phyloP scores from a whole-genome alignment of 1,140 invertebrate genomes.

The Drosophila rhopaloa region DNA sequence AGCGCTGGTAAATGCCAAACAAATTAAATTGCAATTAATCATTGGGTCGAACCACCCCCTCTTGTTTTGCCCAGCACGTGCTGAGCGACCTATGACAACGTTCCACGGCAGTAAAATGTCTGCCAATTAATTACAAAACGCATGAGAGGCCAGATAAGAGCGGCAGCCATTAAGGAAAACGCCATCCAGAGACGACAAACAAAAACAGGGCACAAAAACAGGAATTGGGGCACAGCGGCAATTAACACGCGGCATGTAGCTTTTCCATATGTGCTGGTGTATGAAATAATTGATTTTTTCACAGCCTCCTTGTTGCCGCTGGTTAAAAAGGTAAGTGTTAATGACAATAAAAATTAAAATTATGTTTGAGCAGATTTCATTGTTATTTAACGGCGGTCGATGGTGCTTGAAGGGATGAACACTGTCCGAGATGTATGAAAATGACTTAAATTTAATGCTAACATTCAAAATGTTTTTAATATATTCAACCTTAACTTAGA shows the following conservation, averaged over 20 bases:
- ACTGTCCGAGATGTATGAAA: too few relatives aligned
- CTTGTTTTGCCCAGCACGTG: conserved; percentile 48
- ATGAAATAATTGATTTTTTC: conserved; percentile 37
- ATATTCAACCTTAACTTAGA: too few relatives aligned
- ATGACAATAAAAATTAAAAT: conserved; percentile 33
- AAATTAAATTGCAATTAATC: conserved; percentile 83
- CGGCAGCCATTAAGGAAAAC: conserved; percentile 56
- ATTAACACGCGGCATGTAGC: conserved; percentile 46
- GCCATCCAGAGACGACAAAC: conserved; percentile 38
- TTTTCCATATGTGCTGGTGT: conserved; percentile 36
- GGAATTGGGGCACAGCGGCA: conserved; percentile 34
- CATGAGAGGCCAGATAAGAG: conserved; percentile 73
- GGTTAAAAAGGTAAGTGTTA: conserved; percentile 2
- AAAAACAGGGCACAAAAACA: conserved; percentile 13
- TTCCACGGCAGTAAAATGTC: conserved; percentile 62
- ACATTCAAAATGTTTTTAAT: too few relatives aligned
- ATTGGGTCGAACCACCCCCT: conserved; percentile 49
- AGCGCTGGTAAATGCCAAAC: conserved; percentile 58
- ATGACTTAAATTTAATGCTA: too few relatives aligned
- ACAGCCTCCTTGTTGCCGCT: background rate
- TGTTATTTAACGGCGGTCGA: background rate
- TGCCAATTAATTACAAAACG: conserved; percentile 77
- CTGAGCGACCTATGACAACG: conserved; percentile 71
- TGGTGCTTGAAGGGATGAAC: background rate
- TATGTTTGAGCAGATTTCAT: conserved; percentile 26